Conservation (phyloP, 2,113 vertebrate species). For the Galeopterus variegatus region DNA sequence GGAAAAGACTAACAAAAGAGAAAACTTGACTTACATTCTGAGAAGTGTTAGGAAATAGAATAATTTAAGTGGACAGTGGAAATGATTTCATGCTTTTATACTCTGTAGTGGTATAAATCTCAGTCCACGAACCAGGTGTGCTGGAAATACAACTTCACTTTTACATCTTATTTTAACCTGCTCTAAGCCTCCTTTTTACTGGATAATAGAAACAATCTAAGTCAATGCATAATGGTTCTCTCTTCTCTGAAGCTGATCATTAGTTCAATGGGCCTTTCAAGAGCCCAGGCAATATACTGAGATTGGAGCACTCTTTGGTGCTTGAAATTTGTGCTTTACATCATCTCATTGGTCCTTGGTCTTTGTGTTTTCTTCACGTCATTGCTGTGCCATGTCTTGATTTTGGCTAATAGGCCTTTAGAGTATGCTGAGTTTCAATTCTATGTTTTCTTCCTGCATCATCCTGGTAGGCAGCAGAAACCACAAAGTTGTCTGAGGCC, state of each 20-base stretch:
- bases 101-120: not conserved
- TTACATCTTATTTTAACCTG: not conserved
- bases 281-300: not conserved
- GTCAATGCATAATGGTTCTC: not conserved
- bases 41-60: not conserved
- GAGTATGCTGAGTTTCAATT: rapidly evolving
- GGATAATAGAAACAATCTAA: not conserved
- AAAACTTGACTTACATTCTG: not conserved
- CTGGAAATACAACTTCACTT: slow-evolving; percentile 20
- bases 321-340: not conserved
- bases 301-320: not conserved
- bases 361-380: not conserved
- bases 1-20: not conserved
- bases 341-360: not conserved
- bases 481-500: not conserved
- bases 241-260: not conserved
- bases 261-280: not conserved
- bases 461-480: not conserved
- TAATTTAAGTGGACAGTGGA: not conserved
- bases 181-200: not conserved
- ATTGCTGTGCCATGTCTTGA: not conserved
- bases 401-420: not conserved
- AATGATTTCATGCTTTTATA: slow-evolving; percentile 14
- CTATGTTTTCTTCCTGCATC: not conserved
- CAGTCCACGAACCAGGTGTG: not conserved